phyloP scores from a whole-genome alignment of 2,113 vertebrate genomes.

The Lagopus muta region DNA sequence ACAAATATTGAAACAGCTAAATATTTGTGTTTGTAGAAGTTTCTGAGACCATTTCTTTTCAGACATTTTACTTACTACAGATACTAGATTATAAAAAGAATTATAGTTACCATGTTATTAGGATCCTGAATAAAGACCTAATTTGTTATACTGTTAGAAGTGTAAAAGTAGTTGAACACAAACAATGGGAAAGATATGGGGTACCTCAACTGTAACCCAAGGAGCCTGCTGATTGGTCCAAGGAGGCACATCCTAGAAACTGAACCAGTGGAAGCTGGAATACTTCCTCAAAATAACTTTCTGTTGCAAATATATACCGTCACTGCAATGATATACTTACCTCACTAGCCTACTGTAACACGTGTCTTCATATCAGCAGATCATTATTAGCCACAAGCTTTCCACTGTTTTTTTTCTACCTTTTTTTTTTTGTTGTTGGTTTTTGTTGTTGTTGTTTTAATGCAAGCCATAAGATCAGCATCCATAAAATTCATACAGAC shows the following conservation, averaged over 20 bases:
- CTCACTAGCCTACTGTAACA: not conserved
- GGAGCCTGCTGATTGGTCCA: too few relatives aligned
- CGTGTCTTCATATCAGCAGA: conserved; percentile 1
- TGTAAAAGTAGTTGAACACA: too few relatives aligned
- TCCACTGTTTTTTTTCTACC: conserved; percentile 1
- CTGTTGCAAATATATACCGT: not conserved
- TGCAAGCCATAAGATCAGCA: not conserved
- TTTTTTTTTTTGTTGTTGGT: not conserved
- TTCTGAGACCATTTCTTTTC: not conserved
- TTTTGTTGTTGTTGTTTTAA: conserved; percentile 32
- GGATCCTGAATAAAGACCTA: not conserved
- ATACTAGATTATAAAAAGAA: not conserved
- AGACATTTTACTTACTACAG: not conserved
- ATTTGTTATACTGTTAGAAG: too few relatives aligned
- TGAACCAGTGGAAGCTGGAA: too few relatives aligned
- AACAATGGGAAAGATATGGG: too few relatives aligned
- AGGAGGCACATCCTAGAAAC: too few relatives aligned
- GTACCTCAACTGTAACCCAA: too few relatives aligned
- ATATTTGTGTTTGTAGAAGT: not conserved
- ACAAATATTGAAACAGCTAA: not conserved
- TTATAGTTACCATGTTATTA: not conserved
- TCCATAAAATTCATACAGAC: not conserved
- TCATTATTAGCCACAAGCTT: not conserved
- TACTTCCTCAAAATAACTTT: not conserved
- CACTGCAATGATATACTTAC: not conserved